Percentiles rank a stretch among this genome's conserved stretches.
Conservation (phyloP, 1,140 invertebrate species). For the Tetramorium alpestre region DNA sequence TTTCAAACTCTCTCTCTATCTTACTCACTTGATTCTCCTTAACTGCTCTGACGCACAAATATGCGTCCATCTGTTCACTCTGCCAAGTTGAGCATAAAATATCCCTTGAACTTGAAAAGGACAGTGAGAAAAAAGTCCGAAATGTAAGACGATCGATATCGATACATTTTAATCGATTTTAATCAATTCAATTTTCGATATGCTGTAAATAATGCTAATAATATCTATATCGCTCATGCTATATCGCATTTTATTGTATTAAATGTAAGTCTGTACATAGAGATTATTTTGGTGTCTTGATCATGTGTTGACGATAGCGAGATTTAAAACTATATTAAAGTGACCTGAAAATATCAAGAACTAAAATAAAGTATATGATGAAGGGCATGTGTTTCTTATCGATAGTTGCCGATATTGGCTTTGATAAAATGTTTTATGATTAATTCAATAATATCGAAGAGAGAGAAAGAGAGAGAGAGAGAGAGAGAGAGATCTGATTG, state of each 20-base stretch:
- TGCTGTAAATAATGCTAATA: neutral
- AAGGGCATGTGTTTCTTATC: neutral
- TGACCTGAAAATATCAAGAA: neutral
- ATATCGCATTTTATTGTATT: neutral
- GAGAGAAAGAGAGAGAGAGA: no score
- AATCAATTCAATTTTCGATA: neutral
- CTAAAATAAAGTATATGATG: neutral
- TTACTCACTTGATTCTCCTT: slow-evolving; percentile 68
- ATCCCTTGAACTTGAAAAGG: neutral
- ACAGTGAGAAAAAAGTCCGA: neutral
- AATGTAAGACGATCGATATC: neutral
- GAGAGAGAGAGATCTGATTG: no score
- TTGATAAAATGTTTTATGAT: neutral
- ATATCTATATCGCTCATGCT: neutral
- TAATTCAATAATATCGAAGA: neutral
- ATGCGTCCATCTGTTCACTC: slow-evolving; percentile 39
- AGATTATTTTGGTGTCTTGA: neutral
- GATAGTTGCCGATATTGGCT: neutral
- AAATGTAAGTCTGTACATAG: neutral
- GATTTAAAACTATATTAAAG: neutral
- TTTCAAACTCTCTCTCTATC: slow-evolving; percentile 85
- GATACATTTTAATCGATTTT: neutral
- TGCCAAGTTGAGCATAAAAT: neutral
- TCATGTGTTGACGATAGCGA: neutral
- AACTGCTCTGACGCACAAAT: slow-evolving; percentile 48